Base-by-base conservation (phyloP, 2,797 vertebrate species). In the Lemur catta region DNA sequence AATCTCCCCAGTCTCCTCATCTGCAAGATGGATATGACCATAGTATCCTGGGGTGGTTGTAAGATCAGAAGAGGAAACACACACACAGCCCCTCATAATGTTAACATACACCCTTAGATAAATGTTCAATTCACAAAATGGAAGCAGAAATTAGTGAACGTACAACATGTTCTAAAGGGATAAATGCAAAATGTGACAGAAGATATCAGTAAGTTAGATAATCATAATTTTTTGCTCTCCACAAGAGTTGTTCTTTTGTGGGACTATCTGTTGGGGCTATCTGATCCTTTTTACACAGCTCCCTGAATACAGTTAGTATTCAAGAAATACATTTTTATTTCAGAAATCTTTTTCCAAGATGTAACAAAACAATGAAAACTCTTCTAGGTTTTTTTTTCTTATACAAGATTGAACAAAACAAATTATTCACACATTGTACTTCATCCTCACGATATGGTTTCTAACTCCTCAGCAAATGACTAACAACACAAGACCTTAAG, bases 321-420 rank as follows among this genome's bases (percentile, higher is more conserved):
- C 43, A 76, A 93, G 28, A 94, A 89, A 48, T 11, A 50, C 15
- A 63, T 28, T 93, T 85, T 72, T 15, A 89, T 75, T 92, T 93
- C 71, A 80, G 78, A 89, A 93, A 75, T 84, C 28, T 38, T 82
- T 82, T 92, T 80, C 48, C 26, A 89, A 93, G 52, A 93, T 69
- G 41, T 69, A 78, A 41, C 43, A 63, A 38, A 80, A n/a, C 43
- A 65, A 41, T 33, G 14, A 89, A 86, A 96, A 88, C 17, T 15
- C 13, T 46, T 82, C 61, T 43, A 38, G 13, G 9, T 26, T 57
- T 46, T 14, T 84, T 67, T 30, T 55, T 41, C 50, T 85, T 81
- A 71, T 4, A n/a, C 7, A 33, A 17, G 18, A 55, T 8, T 57
- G 57, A 91, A 88, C 26, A 91, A 72, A 90, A 92, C 35, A 84